Conservation (phyloP, 2,113 vertebrate species). For the Stigmatopora argus region DNA sequence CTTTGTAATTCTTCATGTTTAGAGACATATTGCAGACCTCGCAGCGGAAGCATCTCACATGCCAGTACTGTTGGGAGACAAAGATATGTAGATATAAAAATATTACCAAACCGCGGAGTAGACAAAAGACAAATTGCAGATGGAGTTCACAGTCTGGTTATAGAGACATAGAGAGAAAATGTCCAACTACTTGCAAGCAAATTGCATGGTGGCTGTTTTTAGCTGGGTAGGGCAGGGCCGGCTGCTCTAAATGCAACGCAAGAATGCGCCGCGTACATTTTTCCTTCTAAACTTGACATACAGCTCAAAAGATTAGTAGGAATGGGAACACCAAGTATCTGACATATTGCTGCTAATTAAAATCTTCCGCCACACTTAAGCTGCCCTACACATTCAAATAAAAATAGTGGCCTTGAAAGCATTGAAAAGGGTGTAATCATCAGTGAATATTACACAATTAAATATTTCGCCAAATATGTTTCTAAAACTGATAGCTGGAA, state of each 20-base stretch:
- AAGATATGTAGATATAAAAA: conserved; percentile 7
- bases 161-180: conserved; percentile 2
- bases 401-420: background rate
- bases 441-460: background rate
- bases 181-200: background rate
- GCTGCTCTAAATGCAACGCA: background rate
- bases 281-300: background rate
- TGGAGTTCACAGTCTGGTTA: background rate
- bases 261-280: background rate
- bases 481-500: too few relatives aligned
- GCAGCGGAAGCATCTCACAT: conserved; percentile 98
- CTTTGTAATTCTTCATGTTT: conserved; percentile 99
- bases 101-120: background rate
- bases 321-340: background rate
- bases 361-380: background rate
- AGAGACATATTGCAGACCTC: conserved; percentile 99
- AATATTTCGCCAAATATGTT: too few relatives aligned
- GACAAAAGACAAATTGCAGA: background rate
- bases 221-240: background rate
- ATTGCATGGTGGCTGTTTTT: conserved; percentile 14
- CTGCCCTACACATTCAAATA: background rate
- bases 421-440: background rate
- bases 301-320: background rate
- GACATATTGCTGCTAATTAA: conserved; percentile 5
- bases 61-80: conserved; percentile 82